Base-by-base conservation (phyloP, 2,113 vertebrate genomes). In the Platysternon megacephalum region DNA sequence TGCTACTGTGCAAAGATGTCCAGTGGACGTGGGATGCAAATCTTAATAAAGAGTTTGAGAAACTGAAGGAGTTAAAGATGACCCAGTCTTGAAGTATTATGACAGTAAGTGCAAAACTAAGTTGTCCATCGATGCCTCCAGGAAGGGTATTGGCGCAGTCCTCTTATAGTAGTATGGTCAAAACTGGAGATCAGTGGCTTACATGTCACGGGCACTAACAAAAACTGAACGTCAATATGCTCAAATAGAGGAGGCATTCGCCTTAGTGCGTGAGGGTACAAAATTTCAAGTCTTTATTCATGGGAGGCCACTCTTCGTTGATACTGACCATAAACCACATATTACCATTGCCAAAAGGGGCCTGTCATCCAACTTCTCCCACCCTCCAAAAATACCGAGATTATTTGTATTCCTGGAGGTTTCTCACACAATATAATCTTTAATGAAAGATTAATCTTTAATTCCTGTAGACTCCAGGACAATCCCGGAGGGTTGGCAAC, bases 301-400 rank as follows among this genome's bases (percentile, higher is more conserved):
- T 96, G 94, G 11, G 61, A 97, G 94, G 84, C 88, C 72, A 42
- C 94, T 84, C 91, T 95, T 97, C 94, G 86, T 85, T 97, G 95
- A 97, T 96, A 94, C 82, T 95, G 93, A 89, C 95, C 94, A 96
- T 97, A 97, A 97, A 97, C 93, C 95, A 94, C 93, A 87, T 55
- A 72, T 84, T 95, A 96, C 94, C 95, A 95, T 91, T 94, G 95
- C 95, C 96, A 97, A 51, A 94, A 96, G 51, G 51, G 82, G 58
- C 51, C 84, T 97, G 97, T 93, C 80, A 96, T 58, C 28, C 56
- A 95, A 79, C 3, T 2, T 76, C 83, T 83, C 87, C 24, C 86
- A 89, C 85, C 88, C 0, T 1, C 96, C 97, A 96, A 97, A 96
- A 96, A 97, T 96, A 97, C 26, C 13, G 95, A 91, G 55, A 42